Evolutionary conservation across 2,888 invertebrate species (phyloP).

Genomic region (Phortica okadai): DNA sequence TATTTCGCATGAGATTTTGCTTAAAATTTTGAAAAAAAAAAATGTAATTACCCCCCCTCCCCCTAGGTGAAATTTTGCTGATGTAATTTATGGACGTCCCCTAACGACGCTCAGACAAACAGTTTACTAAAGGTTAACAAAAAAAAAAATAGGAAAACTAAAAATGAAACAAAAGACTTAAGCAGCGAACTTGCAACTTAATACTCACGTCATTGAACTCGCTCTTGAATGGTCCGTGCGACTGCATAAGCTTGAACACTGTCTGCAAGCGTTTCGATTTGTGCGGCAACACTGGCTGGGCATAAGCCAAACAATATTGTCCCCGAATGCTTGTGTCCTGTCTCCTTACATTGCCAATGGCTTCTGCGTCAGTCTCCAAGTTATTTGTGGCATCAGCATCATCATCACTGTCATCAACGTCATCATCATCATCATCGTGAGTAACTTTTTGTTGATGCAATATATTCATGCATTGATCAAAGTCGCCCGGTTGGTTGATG

Average conservation of each 20-base stretch:
- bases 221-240: conserved; percentile 82
- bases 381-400: conserved; percentile 27
- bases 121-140: too few species aligned
- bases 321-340: conserved; percentile 71
- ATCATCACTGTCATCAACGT: not conserved
- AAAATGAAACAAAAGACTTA: conserved; percentile 32
- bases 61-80: too few species aligned
- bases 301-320: conserved; percentile 82
- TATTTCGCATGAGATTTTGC: too few species aligned
- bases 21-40: too few species aligned
- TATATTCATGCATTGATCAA: conserved; percentile 73
- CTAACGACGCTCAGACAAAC: too few species aligned
- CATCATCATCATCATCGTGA: conserved; percentile 42
- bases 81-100: too few species aligned
- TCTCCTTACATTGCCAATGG: too few species aligned
- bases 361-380: too few species aligned
- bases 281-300: conserved; percentile 79
- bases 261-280: conserved; percentile 77
- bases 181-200: conserved; percentile 46
- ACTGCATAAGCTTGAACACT: conserved; percentile 79
- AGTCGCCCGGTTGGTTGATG: conserved; percentile 82
- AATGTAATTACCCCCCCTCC: too few species aligned
- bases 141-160: too few species aligned
- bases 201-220: conserved; percentile 82
- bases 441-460: conserved; percentile 45